A percentile compares a stretch with the other conserved stretches of the same genome.
These are phyloP conservation scores for Frieseomelitta varia DNA, from an alignment of 1,140 invertebrate genomes.

Conservation along the genomic window DNA sequence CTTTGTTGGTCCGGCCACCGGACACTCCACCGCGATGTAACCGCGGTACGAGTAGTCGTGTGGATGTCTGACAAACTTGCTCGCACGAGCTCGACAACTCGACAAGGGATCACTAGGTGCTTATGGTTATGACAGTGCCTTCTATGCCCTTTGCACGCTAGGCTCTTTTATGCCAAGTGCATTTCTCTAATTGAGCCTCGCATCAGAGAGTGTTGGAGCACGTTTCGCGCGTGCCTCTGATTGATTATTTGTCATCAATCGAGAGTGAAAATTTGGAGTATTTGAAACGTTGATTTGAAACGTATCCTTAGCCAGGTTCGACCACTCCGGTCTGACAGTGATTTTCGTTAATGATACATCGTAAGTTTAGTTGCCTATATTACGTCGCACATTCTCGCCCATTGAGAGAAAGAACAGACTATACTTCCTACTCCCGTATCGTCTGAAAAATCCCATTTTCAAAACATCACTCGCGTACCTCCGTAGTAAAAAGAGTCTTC, in stretches of 20 bases:
- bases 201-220: too few species aligned
- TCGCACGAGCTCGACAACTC: not conserved
- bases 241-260: too few species aligned
- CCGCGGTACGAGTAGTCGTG: constrained; percentile 45
- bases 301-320: not conserved
- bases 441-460: not conserved
- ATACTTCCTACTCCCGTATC: not conserved
- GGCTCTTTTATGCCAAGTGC: too few species aligned
- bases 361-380: not conserved
- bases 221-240: too few species aligned
- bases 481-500: not conserved
- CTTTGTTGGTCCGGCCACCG: constrained; percentile 26
- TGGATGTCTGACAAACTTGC: constrained; percentile 22
- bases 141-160: too few species aligned
- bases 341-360: not conserved
- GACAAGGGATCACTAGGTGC: not conserved
- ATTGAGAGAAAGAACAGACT: not conserved
- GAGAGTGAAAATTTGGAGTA: too few species aligned
- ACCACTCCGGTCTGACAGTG: not conserved
- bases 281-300: too few species aligned
- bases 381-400: not conserved
- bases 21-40: constrained; percentile 35
- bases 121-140: not conserved
- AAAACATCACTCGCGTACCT: not conserved
- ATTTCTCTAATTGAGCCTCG: too few species aligned